Percentiles rank a stretch among this genome's conserved stretches.
Conservation (phyloP, 2,888 invertebrate genomes). For the Athalia rosae region DNA sequence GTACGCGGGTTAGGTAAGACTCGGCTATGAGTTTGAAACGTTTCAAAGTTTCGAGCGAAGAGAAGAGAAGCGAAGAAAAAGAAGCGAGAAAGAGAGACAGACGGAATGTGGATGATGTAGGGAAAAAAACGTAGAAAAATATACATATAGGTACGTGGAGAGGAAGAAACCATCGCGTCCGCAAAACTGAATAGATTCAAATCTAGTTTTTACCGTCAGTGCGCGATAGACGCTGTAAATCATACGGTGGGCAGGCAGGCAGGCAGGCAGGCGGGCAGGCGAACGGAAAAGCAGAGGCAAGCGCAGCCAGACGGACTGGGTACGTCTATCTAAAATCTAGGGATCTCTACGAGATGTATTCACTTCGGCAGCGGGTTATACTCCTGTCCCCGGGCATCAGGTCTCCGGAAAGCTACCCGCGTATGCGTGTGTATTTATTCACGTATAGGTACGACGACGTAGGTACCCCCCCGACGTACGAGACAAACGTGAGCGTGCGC, state of each 20-base stretch:
- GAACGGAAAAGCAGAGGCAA: no score
- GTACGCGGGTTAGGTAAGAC: no score
- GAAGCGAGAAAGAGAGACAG: no score
- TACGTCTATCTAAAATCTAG: conserved; percentile 36
- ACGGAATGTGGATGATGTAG: neutral
- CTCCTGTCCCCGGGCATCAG: neutral
- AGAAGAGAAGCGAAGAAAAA: no score
- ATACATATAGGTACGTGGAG: no score
- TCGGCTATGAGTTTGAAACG: no score
- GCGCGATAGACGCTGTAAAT: conserved; percentile 35
- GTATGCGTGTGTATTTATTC: neutral
- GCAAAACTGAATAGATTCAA: conserved; percentile 37
- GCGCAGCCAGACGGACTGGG: neutral
- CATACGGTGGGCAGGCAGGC: neutral
- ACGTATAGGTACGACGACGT: neutral
- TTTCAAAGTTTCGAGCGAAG: no score
- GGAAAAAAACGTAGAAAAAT: neutral
- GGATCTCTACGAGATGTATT: conserved; percentile 42
- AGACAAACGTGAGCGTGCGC: neutral
- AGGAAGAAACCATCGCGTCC: conserved; percentile 13
- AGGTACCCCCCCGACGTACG: conserved; percentile 3
- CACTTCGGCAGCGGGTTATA: conserved; percentile 33
- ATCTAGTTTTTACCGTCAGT: conserved; percentile 19
- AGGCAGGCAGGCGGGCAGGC: no score
- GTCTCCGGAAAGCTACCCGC: neutral